Evolutionary conservation across 2,113 vertebrate genomes (phyloP).

Genomic region (Synodontis membranacea): DNA sequence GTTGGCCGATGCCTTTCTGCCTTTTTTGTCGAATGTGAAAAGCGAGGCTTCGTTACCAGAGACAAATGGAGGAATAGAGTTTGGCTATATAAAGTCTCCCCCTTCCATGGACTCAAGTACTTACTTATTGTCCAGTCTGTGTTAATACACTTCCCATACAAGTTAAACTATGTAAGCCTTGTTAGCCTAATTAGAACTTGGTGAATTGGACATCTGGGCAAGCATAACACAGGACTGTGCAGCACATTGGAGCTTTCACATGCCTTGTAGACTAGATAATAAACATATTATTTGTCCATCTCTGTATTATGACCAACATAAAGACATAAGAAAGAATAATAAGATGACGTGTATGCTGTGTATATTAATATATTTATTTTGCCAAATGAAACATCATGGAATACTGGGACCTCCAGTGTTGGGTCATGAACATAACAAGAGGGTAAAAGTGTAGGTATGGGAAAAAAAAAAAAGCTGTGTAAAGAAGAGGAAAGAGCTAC

Average conservation of each 20-base stretch:
- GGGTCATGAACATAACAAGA: neutral
- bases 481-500: constrained; percentile 14
- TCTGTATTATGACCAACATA: neutral
- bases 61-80: neutral
- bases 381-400: neutral
- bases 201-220: neutral
- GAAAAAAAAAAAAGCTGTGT: constrained; percentile 1
- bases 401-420: neutral
- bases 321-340: neutral
- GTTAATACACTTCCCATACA: neutral
- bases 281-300: neutral
- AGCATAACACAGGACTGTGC: neutral
- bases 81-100: neutral
- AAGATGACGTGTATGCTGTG: neutral
- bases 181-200: neutral
- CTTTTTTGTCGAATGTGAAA: neutral
- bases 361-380: neutral
- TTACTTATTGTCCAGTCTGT: neutral
- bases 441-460: constrained; percentile 5
- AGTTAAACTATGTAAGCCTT: neutral
- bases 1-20: neutral
- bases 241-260: neutral
- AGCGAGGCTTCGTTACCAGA: neutral
- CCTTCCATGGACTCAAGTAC: neutral
- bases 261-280: neutral